Conservation (phyloP, 2,888 invertebrate genomes). For the Mesorhabditis sp. region DNA sequence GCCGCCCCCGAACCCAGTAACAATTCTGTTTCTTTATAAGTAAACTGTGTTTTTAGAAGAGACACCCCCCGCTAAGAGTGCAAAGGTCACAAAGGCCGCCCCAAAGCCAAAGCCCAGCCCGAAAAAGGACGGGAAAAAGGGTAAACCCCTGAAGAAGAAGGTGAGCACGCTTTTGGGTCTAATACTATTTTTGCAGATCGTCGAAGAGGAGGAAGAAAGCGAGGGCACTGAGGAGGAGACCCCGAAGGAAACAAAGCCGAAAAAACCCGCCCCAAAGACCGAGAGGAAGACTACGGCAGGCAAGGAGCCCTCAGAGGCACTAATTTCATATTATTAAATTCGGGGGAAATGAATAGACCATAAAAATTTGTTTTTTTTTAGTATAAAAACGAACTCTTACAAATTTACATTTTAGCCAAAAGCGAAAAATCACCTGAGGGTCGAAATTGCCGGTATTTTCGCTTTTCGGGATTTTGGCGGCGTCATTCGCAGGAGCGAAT, state of each 20-base stretch:
- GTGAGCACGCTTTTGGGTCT: no score
- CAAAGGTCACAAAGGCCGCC: not conserved
- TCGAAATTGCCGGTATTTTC: no score
- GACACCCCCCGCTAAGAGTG: not conserved
- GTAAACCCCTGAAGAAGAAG: not conserved
- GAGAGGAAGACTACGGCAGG: slow-evolving; percentile 6
- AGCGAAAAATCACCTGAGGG: no score
- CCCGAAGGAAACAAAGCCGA: not conserved
- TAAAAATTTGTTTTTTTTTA: not conserved
- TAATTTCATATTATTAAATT: not conserved
- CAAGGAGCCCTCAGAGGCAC: slow-evolving; percentile 5
- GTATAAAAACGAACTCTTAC: not conserved
- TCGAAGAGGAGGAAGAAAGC: not conserved
- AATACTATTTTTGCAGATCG: no score
- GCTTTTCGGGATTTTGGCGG: no score
- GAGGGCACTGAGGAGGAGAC: slow-evolving; percentile 5
- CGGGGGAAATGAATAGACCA: not conserved
- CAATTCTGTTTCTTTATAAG: not conserved
- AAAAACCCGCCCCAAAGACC: not conserved
- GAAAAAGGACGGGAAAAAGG: not conserved
- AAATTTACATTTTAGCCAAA: not conserved
- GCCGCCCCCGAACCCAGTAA: not conserved
- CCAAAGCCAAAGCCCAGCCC: not conserved
- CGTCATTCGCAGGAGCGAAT: no score
- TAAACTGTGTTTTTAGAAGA: not conserved